Base-by-base conservation (phyloP, 2,888 invertebrate species). In the Apodemia mormo region DNA sequence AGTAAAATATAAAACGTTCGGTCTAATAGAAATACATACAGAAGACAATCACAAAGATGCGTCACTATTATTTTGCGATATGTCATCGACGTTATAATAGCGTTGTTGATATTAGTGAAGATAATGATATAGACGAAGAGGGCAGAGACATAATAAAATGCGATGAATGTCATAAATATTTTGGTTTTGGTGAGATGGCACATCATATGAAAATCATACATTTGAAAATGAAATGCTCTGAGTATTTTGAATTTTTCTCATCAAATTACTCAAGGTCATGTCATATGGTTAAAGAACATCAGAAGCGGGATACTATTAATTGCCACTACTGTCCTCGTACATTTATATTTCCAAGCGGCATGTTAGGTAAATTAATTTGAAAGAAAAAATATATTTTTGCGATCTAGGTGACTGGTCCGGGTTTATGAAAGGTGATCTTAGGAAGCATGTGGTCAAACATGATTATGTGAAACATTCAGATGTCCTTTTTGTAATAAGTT, bases 21-120 rank as follows among this genome's bases (percentile, higher is more conserved):
- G 80, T 0, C 77, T 80, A 0, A 69, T 88, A 0, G 69, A 86
- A 0, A 67, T 76, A 0, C 88, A 88, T 49, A 79, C 80, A 1
- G 76, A 82, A 14, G 81, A 79, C 67, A 77, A 76, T 33, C 86
- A 87, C 49, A 81, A 75, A 8, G 79, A 78, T 74, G 75, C 1
- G 75, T 74, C 8, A 22, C 22, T 22, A 22, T 80, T 37, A 49
- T 43, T 80, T 0, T 88, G 88, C 58, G 81, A 81, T 33, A 2
- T 88, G 92, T 52, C 87, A 88, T 0, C 86, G 86, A 64, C 81
- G 88, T 73, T 89, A 88, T 66, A 88, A 86, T 77, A 84, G 87
- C 45, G 77, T 79, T 0, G 82, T 79, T 6, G 76, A 88, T 7
- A 75, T 90, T 4, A 78, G 85, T 1, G 68, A 83, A 0, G 89